phyloP scores from a whole-genome alignment of 2,113 vertebrate genomes.

The Syrmaticus mikado region DNA sequence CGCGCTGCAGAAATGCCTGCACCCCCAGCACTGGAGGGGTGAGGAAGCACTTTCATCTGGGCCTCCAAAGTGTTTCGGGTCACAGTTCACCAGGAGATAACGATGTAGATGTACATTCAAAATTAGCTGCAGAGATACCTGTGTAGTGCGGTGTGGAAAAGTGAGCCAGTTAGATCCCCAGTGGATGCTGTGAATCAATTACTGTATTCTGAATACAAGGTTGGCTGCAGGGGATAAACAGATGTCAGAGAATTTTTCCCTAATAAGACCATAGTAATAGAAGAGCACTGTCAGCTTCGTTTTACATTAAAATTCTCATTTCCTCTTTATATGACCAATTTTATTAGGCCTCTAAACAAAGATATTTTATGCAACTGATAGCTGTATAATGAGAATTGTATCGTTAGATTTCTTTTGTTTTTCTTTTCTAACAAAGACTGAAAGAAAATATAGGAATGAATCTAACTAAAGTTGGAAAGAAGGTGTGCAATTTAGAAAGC shows the following conservation, averaged over 20 bases:
- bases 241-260: slow-evolving; percentile 90
- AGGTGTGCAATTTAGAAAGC: slow-evolving; percentile 31
- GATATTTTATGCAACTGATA: slow-evolving; percentile 80
- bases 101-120: slow-evolving; percentile 84
- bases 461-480: slow-evolving; percentile 19
- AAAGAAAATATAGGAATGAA: slow-evolving; percentile 31
- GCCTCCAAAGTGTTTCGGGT: slow-evolving; percentile 86
- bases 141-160: slow-evolving; percentile 85
- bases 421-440: slow-evolving; percentile 65
- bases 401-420: slow-evolving; percentile 61
- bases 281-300: slow-evolving; percentile 87
- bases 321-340: slow-evolving; percentile 85
- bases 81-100: slow-evolving; percentile 89
- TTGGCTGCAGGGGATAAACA: slow-evolving; percentile 92
- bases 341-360: slow-evolving; percentile 86
- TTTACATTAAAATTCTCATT: slow-evolving; percentile 88
- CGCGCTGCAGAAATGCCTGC: slow-evolving; percentile 82
- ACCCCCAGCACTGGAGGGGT: slow-evolving; percentile 86
- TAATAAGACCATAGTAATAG: slow-evolving; percentile 91
- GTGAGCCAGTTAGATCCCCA: slow-evolving; percentile 86
- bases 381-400: slow-evolving; percentile 63
- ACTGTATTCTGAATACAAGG: slow-evolving; percentile 92
- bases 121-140: slow-evolving; percentile 88
- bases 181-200: slow-evolving; percentile 94
- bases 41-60: slow-evolving; percentile 87